phyloP scores from a whole-genome alignment of 2,113 vertebrate species.

The Sula dactylatra region DNA sequence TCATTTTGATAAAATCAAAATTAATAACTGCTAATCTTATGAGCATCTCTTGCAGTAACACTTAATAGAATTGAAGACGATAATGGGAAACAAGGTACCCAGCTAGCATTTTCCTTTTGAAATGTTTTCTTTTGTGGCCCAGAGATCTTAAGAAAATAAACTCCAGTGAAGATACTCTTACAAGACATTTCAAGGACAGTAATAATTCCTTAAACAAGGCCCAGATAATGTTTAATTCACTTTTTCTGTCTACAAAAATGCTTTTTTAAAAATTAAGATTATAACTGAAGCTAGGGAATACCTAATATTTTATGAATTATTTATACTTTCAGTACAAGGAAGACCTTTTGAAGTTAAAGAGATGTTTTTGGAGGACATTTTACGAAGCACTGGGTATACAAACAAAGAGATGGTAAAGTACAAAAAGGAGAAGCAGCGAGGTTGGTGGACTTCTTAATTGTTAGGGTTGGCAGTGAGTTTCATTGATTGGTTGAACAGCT shows the following conservation, averaged over 20 bases:
- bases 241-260: not conserved
- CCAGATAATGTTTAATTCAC: not conserved
- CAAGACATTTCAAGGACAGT: not conserved
- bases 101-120: not conserved
- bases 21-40: not conserved
- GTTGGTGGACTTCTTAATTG: constrained; percentile 64
- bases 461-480: not conserved
- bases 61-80: not conserved
- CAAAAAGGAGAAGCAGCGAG: constrained; percentile 84
- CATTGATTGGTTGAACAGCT: not conserved
- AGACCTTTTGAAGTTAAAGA: constrained; percentile 91
- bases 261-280: not conserved
- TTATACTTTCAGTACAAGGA: constrained; percentile 83
- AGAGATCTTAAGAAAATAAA: not conserved
- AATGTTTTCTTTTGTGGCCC: not conserved
- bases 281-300: not conserved
- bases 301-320: not conserved
- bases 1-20: not conserved
- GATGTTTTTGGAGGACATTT: constrained; percentile 91
- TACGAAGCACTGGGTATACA: constrained; percentile 85
- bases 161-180: not conserved
- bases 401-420: constrained; percentile 85
- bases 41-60: not conserved
- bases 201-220: not conserved
- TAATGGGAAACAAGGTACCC: not conserved